Conservation (phyloP, 2,888 invertebrate species). For the Timema podura region DNA sequence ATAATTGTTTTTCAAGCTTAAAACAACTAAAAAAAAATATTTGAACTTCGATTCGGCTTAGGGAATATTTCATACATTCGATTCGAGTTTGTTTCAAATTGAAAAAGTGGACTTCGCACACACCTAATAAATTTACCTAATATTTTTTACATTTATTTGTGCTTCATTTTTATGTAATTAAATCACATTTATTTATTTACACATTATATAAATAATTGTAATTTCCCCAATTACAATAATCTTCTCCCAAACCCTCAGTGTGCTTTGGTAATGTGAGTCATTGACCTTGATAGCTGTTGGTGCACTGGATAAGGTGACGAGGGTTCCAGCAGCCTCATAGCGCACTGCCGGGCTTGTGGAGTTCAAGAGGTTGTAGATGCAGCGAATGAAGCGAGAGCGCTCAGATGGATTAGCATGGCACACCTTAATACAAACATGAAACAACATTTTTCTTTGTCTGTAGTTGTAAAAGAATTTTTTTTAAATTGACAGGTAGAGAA, state of each 20-base stretch:
- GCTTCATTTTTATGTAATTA: no score
- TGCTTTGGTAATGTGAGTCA: not conserved
- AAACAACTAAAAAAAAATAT: no score
- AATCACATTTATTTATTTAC: no score
- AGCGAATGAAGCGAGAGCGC: slow-evolving; percentile 94
- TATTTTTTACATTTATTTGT: no score
- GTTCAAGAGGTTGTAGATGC: slow-evolving; percentile 95
- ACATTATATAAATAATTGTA: no score
- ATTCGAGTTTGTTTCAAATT: no score
- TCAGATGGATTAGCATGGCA: slow-evolving; percentile 96
- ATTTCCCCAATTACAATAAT: no score
- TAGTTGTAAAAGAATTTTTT: not conserved
- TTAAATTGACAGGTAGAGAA: not conserved
- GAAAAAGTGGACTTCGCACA: no score
- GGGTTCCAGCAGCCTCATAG: slow-evolving; percentile 97
- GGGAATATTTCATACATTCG: no score
- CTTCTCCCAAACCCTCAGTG: not conserved
- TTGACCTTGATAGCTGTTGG: slow-evolving; percentile 90
- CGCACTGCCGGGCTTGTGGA: slow-evolving; percentile 94
- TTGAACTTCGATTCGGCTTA: no score
- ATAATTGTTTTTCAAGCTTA: no score
- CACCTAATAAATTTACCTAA: no score
- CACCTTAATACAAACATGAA: slow-evolving; percentile 54
- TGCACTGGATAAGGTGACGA: slow-evolving; percentile 94
- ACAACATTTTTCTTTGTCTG: slow-evolving; percentile 2